These are phyloP conservation scores for Tiliacea citrago DNA, from an alignment of 2,888 invertebrate species.

Conservation along the genomic window DNA sequence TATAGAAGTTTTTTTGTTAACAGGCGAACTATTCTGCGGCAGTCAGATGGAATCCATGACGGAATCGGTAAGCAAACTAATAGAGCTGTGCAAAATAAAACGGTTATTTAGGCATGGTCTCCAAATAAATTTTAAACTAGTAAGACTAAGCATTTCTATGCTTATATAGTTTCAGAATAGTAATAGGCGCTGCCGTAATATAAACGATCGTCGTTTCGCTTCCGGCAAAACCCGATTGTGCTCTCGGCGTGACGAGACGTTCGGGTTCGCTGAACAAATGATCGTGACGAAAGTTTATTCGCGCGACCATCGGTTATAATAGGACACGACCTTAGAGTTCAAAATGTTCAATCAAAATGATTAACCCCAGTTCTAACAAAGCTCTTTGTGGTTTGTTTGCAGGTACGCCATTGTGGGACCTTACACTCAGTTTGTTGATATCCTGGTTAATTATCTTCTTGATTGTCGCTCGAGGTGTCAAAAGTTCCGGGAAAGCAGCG, in stretches of 20 bases:
- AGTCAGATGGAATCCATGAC: constrained; percentile 76
- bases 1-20: constrained; percentile 42
- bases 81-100: neutral
- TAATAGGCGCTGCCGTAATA: neutral
- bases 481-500: constrained; percentile 95
- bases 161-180: neutral
- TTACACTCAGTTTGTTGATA: constrained; percentile 92
- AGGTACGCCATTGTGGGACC: constrained; percentile 92
- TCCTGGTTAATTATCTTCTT: constrained; percentile 93
- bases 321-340: neutral
- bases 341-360: neutral
- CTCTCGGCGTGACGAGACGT: neutral
- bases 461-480: constrained; percentile 93
- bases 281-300: neutral
- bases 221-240: neutral
- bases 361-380: neutral
- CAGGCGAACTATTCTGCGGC: constrained; percentile 76
- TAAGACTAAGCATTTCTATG: neutral
- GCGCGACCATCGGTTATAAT: neutral
- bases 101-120: too few species aligned
- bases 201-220: neutral
- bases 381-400: constrained; percentile 35
- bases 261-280: neutral
- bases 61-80: constrained; percentile 76
- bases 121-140: neutral